A percentile compares a stretch with the other conserved stretches of the same genome.
These are phyloP conservation scores for Butorides virescens DNA, from an alignment of 2,113 vertebrate species.

Conservation along the genomic window DNA sequence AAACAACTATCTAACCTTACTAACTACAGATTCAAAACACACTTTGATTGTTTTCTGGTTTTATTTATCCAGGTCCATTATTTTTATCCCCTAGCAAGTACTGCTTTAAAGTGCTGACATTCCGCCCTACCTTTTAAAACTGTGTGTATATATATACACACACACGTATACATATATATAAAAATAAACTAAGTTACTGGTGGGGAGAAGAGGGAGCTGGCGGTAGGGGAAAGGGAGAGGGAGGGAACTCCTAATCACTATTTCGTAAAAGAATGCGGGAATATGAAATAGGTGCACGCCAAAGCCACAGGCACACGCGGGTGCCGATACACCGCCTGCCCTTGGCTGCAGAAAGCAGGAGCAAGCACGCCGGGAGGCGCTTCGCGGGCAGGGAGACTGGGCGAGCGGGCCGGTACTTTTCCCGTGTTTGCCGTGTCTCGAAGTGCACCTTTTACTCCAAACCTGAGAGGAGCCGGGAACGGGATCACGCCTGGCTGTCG, in stretches of 20 bases:
- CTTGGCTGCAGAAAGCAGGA: background rate
- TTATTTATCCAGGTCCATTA: background rate
- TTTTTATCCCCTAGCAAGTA: background rate
- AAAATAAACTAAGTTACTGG: background rate
- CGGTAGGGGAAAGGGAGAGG: too few relatives aligned
- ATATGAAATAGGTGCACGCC: rapidly evolving
- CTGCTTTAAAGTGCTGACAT: background rate
- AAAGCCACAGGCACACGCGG: rapidly evolving
- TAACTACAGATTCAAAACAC: background rate
- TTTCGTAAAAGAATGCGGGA: background rate
- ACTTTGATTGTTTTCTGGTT: background rate
- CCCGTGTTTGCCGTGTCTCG: background rate
- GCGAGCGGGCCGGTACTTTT: background rate
- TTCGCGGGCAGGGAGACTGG: rapidly evolving
- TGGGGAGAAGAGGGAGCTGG: too few relatives aligned
- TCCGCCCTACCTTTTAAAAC: background rate
- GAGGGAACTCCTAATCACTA: rapidly evolving
- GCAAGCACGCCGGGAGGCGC: rapidly evolving
- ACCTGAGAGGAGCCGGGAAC: background rate
- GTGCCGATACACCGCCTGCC: rapidly evolving
- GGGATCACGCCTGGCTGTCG: too few relatives aligned
- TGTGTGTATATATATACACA: too few relatives aligned
- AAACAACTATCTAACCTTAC: background rate
- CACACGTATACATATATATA: too few relatives aligned
- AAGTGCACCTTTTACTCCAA: background rate